phyloP scores from a whole-genome alignment of 2,113 vertebrate species.

The Macquaria australasica region DNA sequence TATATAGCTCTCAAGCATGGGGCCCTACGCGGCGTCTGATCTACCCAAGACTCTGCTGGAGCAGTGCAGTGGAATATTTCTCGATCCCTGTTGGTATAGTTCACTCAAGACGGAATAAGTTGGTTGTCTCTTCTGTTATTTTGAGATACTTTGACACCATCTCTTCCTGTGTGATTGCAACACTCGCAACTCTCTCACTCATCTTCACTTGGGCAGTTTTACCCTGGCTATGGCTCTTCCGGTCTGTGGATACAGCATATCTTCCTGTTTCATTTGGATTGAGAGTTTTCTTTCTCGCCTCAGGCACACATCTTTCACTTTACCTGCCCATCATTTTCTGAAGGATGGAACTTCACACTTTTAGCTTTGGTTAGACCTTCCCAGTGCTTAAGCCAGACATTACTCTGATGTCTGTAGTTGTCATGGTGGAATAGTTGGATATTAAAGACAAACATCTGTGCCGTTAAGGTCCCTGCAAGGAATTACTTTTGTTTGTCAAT shows the following conservation, averaged over 20 bases:
- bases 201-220: conserved; percentile 25
- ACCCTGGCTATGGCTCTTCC: conserved; percentile 30
- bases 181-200: conserved; percentile 6
- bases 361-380: conserved; percentile 66
- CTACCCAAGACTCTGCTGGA: conserved; percentile 40
- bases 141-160: conserved; percentile 21
- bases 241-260: conserved; percentile 38
- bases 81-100: conserved; percentile 19
- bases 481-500: conserved; percentile 29
- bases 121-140: conserved; percentile 18
- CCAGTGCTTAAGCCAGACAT: neutral
- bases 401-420: conserved; percentile 21
- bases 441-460: conserved; percentile 20
- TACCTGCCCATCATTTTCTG: conserved; percentile 22
- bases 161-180: conserved; percentile 36
- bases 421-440: conserved; percentile 54
- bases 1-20: conserved; percentile 52
- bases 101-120: conserved; percentile 9
- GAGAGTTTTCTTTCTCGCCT: conserved; percentile 10
- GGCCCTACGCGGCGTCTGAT: conserved; percentile 34
- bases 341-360: conserved; percentile 67
- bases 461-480: conserved; percentile 15
- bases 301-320: conserved; percentile 7
- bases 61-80: conserved; percentile 45
- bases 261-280: conserved; percentile 39